Base-by-base conservation (phyloP, 2,113 vertebrate genomes). In the Paralichthys olivaceus region DNA sequence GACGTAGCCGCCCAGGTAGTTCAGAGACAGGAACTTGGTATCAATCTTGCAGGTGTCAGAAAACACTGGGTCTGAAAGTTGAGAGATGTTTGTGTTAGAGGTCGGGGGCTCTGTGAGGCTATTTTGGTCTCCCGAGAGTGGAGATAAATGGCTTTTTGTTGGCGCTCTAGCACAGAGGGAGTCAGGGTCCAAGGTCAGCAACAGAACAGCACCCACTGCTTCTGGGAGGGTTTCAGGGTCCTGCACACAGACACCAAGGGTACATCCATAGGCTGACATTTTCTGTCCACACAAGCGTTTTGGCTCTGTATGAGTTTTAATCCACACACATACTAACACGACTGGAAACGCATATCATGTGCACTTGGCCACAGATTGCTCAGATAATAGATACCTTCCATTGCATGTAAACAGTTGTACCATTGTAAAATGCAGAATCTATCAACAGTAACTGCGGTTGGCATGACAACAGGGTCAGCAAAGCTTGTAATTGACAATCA, bases 21-120 rank as follows among this genome's bases (percentile, higher is more conserved):
- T 99, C 84, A 99, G 90, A 0, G 98, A 99, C 40, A 99, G 95
- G 87, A 99, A 99, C 84, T 96, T 97, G 89, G 95, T 97, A 75
- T 96, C 95, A 62, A 99, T 97, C 77, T 92, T 96, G 91, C 98
- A 99, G 0, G 80, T 96, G 28, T 96, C 92, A 75, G 97, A 95
- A 81, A 98, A 96, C 53, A 95, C 88, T 57, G 95, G 94, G 92
- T 98, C 98, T 99, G 90, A 60, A 59, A 80, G 40, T 8, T 3
- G 54, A 79, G 32, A 85, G 22, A 73, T 4, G 72, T 75, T 84
- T 79, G 26, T 6, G 62, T 81, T 79, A 72, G 28, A 70, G 8
- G 14, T 62, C 2, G 15, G 62, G 28, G 59, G 34, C 37, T 47
- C 59, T 32, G 43, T 3, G 54, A 32, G 57, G 49, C 23, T 51